Base-by-base conservation (phyloP, 1,140 invertebrate genomes). In the Drosophila lini region DNA sequence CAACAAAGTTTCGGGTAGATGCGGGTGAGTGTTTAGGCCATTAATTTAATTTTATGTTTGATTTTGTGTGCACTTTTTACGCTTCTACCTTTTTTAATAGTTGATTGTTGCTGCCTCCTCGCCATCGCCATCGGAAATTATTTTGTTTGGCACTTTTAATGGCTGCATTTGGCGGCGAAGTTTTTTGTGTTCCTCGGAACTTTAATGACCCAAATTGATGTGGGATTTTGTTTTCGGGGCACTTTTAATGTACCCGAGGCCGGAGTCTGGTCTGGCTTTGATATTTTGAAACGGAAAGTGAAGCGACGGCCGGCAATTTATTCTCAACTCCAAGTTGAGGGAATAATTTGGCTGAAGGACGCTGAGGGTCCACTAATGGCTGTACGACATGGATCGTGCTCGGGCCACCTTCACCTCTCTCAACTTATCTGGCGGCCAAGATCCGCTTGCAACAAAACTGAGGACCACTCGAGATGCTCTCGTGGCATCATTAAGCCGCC, bases 41-140 rank as follows among this genome's bases (percentile, higher is more conserved):
- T 83, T 82, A 88, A 88, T 89, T 88, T 88, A 88, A 88, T 89
- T 88, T 89, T 81, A 88, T 89, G 84, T 88, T 88, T 83, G 83
- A 89, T 83, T 83, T 83, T 80, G 67, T 81, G 74, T 61, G 59
- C 53, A 53, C 41, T 56, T 41, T 50, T 59, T 63, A 59, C 41
- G 74, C 40, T 61, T 57, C 52, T 68, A 65, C 44, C 75, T 78
- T 67, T 80, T 78, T 86, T 81, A 78, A 82, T 81, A 86, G 78
- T 86, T 76, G 79, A 80, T 74, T 84, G 82, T 80, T 67, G 81
- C 61, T 73, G 60, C 28, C 25, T 3, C 15, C 44, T 22, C 57
- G 41, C 38, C 25, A 61, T 47, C 7, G 44, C 44, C 70, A 65
- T 80, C 41, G 28, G 47, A 69, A 69, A 76, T 71, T 47, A 69